phyloP scores from a whole-genome alignment of 1,140 invertebrate genomes.

The Littorina saxatilis region DNA sequence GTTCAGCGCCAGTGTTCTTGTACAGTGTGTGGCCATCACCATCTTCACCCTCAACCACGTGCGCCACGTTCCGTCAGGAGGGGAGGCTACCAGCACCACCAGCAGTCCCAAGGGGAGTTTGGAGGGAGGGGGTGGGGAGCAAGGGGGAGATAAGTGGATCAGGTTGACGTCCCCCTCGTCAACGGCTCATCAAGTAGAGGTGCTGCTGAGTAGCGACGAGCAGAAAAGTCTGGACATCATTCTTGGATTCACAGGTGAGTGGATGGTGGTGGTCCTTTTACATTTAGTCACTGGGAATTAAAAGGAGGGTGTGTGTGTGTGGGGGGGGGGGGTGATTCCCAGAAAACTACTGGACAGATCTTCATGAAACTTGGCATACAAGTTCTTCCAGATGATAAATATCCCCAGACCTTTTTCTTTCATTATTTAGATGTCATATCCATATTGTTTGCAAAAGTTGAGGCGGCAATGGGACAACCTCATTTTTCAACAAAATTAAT shows the following conservation, averaged over 20 bases:
- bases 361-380: too few species aligned
- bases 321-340: too few species aligned
- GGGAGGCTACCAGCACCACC: background rate
- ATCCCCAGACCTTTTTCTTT: too few species aligned
- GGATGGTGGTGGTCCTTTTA: too few species aligned
- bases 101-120: background rate
- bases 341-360: too few species aligned
- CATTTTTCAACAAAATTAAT: too few species aligned
- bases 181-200: background rate
- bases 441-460: too few species aligned
- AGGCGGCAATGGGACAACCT: too few species aligned
- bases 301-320: too few species aligned
- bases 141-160: background rate
- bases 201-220: slow-evolving; percentile 63
- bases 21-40: slow-evolving; percentile 86
- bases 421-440: too few species aligned
- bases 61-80: slow-evolving; percentile 66
- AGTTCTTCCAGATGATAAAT: too few species aligned
- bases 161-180: background rate
- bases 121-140: background rate
- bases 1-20: slow-evolving; percentile 84
- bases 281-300: too few species aligned
- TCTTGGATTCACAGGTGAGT: slow-evolving; percentile 81
- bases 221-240: slow-evolving; percentile 78
- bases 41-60: slow-evolving; percentile 84